Evolutionary conservation across 2,797 vertebrate species (phyloP).

Genomic region (Florisuga fusca): DNA sequence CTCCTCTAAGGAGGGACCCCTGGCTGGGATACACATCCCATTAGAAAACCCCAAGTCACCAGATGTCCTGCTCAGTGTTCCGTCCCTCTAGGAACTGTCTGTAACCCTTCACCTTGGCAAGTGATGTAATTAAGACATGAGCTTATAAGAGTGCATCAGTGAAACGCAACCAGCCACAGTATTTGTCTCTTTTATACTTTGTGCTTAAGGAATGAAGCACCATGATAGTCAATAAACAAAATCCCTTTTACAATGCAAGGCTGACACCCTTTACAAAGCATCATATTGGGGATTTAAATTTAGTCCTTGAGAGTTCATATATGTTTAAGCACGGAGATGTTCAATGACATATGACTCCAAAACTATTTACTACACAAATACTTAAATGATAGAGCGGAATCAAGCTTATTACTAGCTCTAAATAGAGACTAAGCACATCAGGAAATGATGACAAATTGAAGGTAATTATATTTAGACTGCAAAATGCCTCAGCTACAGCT

Average conservation of each 20-base stretch:
- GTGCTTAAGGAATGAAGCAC: background rate
- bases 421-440: background rate
- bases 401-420: background rate
- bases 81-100: background rate
- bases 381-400: background rate
- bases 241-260: background rate
- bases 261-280: background rate
- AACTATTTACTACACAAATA: background rate
- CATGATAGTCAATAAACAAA: background rate
- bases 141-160: background rate
- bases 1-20: background rate
- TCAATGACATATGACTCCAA: background rate
- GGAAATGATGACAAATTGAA: background rate
- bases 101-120: background rate
- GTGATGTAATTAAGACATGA: background rate
- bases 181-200: background rate
- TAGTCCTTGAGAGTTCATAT: background rate
- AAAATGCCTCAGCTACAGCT: background rate
- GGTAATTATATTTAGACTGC: slow-evolving; percentile 27
- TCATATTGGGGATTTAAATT: background rate
- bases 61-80: background rate
- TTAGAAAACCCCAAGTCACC: background rate
- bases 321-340: background rate
- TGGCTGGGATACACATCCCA: background rate
- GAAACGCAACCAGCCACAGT: background rate